Conservation (phyloP, 1,140 invertebrate species). For the Myzus persicae region DNA sequence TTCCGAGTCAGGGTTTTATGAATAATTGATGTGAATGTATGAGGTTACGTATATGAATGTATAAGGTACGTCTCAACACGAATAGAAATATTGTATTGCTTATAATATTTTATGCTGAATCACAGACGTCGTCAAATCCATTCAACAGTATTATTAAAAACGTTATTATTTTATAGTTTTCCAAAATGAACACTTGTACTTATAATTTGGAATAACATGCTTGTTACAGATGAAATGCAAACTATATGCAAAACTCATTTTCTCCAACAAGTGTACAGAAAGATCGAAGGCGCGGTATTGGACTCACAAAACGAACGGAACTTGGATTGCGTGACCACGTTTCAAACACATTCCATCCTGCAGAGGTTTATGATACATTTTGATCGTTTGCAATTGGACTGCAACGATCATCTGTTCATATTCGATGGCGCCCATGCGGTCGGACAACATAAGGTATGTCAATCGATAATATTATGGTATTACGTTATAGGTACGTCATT, state of each 20-base stretch:
- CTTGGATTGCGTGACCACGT: slow-evolving; percentile 88
- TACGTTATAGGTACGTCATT: too few species aligned
- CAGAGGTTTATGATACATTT: slow-evolving; percentile 93
- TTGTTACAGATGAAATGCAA: slow-evolving; percentile 82
- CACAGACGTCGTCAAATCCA: background rate
- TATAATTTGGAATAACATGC: background rate
- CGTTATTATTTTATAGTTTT: background rate
- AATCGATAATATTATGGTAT: background rate
- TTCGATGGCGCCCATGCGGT: slow-evolving; percentile 91
- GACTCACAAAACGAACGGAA: slow-evolving; percentile 88
- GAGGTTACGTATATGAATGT: background rate
- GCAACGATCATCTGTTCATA: slow-evolving; percentile 91
- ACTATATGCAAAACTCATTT: slow-evolving; percentile 86
- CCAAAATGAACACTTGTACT: background rate
- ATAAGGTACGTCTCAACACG: too few species aligned
- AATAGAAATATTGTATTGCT: background rate
- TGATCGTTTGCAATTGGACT: slow-evolving; percentile 81
- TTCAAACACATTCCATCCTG: slow-evolving; percentile 91
- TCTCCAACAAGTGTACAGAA: slow-evolving; percentile 83
- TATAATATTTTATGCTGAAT: background rate
- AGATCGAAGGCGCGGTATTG: slow-evolving; percentile 88
- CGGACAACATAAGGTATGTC: slow-evolving; percentile 81
- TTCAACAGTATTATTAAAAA: background rate
- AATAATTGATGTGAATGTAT: background rate
- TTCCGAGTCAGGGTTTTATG: too few species aligned